Percentiles rank a stretch among this genome's conserved stretches.
phyloP scores from a whole-genome alignment of 2,797 vertebrate species.

The Crypturellus tataupa region DNA sequence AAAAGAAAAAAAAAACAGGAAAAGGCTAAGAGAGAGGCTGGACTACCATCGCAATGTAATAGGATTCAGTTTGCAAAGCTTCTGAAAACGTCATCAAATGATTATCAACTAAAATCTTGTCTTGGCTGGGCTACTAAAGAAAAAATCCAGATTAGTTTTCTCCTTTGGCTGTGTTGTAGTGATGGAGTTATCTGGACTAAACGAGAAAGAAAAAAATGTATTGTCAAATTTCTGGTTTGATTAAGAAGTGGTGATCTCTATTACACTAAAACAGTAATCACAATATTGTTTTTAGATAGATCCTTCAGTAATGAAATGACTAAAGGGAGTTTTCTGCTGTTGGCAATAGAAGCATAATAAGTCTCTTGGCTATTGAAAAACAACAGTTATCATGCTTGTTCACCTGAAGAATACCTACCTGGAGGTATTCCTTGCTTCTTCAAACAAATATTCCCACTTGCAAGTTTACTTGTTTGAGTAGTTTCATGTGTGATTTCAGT shows the following conservation, averaged over 20 bases:
- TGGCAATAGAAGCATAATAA: neutral
- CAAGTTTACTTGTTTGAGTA: conserved; percentile 20
- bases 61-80: neutral
- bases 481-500: conserved; percentile 3
- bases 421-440: neutral
- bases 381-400: conserved; percentile 23
- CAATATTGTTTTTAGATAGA: neutral
- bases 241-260: neutral
- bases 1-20: neutral
- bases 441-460: conserved; percentile 33
- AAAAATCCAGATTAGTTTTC: neutral
- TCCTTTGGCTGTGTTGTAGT: neutral
- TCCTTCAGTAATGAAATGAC: neutral
- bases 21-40: neutral
- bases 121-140: neutral
- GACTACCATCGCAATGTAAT: neutral
- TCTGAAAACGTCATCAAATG: neutral
- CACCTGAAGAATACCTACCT: conserved; percentile 32
- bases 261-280: neutral
- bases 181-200: neutral
- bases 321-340: conserved; percentile 16
- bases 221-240: neutral
- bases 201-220: neutral
- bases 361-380: conserved; percentile 43
- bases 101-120: neutral